phyloP scores from a whole-genome alignment of 92 coral and sea anemone genomes.

The Epizoanthus stellaris region DNA sequence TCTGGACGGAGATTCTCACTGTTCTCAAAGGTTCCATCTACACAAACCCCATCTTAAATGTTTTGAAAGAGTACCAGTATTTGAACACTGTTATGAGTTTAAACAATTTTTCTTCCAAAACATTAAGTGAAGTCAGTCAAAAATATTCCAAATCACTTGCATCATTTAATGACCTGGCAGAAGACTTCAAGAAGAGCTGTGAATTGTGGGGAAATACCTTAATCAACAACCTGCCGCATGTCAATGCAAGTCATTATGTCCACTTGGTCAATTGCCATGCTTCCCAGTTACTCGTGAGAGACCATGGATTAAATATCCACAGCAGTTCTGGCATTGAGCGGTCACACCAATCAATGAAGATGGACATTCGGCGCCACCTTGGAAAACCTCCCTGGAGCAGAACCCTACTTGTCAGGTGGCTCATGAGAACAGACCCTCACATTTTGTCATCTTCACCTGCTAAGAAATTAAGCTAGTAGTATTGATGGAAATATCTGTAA shows the following conservation, averaged over 20 bases:
- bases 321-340: slow-evolving; percentile 11
- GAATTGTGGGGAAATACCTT: slow-evolving; percentile 1
- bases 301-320: slow-evolving; percentile 9
- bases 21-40: no score
- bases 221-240: background rate
- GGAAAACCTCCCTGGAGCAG: slow-evolving; percentile 2
- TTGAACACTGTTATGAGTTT: no score
- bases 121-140: background rate
- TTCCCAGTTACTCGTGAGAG: slow-evolving; percentile 1
- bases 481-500: background rate
- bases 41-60: no score
- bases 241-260: slow-evolving; percentile 1
- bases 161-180: slow-evolving; percentile 13
- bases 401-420: slow-evolving; percentile 5
- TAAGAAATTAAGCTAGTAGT: background rate
- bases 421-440: slow-evolving; percentile 4
- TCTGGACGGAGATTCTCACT: no score
- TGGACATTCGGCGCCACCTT: background rate
- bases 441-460: background rate
- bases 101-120: background rate
- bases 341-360: slow-evolving; percentile 5
- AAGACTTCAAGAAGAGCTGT: slow-evolving; percentile 1
- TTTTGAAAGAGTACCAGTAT: no score
- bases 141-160: slow-evolving; percentile 6
- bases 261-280: background rate